Conservation (phyloP, 1,140 invertebrate species). For the Temnothorax longispinosus region DNA sequence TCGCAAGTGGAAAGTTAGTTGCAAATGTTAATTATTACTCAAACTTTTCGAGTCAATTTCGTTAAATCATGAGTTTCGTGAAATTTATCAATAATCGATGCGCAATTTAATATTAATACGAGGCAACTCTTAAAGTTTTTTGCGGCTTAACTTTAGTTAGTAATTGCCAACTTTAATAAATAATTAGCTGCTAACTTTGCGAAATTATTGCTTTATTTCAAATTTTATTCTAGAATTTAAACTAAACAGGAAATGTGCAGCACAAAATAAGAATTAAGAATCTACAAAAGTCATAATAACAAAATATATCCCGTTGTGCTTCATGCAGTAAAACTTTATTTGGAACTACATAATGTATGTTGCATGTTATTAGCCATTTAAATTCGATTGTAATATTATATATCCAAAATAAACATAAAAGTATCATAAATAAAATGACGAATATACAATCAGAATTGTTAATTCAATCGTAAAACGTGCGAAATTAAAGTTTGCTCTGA, state of each 20-base stretch:
- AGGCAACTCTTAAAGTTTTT: conserved; percentile 17
- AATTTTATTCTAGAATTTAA: neutral
- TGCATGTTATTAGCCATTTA: neutral
- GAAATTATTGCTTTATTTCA: conserved; percentile 12
- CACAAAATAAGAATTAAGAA: neutral
- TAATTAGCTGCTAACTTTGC: conserved; percentile 3
- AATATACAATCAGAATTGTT: neutral
- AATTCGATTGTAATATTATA: neutral
- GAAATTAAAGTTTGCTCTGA: neutral
- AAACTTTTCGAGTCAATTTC: neutral
- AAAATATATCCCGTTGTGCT: neutral
- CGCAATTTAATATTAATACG: neutral
- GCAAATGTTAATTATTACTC: neutral
- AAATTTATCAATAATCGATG: conserved; percentile 40
- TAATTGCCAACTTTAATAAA: conserved; percentile 9
- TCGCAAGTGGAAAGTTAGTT: neutral
- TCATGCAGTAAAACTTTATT: neutral
- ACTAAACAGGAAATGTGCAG: neutral
- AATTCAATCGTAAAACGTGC: neutral
- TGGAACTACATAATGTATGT: neutral
- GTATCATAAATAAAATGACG: neutral
- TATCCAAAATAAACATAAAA: neutral
- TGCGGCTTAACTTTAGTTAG: conserved; percentile 4
- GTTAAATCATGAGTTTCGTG: conserved; percentile 19
- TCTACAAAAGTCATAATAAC: neutral